phyloP scores from a whole-genome alignment of 2,888 invertebrate species.

The Schrankia costaestrigalis region DNA sequence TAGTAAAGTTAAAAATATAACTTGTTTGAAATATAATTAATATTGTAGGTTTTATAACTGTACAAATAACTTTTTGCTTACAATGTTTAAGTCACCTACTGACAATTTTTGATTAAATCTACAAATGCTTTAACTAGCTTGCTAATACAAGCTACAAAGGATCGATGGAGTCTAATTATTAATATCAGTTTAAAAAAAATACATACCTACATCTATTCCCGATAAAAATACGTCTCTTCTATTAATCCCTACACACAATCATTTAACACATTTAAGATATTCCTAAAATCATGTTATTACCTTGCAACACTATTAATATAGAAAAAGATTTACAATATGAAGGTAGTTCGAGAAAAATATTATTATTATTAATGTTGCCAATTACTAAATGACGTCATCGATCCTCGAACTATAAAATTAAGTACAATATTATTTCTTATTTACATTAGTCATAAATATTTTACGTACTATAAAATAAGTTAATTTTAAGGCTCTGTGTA shows the following conservation, averaged over 20 bases:
- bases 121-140: slow-evolving; percentile 79
- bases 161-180: slow-evolving; percentile 36
- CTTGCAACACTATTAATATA: too few relatives aligned
- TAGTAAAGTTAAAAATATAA: slow-evolving; percentile 1
- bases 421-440: slow-evolving; percentile 75
- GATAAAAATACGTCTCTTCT: slow-evolving; percentile 11
- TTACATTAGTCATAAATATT: slow-evolving; percentile 70
- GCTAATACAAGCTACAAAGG: slow-evolving; percentile 70
- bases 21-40: background rate
- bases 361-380: slow-evolving; percentile 2
- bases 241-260: background rate
- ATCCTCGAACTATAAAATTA: slow-evolving; percentile 57
- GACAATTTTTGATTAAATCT: slow-evolving; percentile 63
- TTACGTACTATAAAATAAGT: slow-evolving; percentile 60
- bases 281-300: too few relatives aligned
- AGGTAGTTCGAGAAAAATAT: slow-evolving; percentile 5
- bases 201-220: slow-evolving; percentile 22
- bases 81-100: slow-evolving; percentile 55
- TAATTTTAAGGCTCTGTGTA: slow-evolving; percentile 59
- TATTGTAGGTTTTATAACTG: slow-evolving; percentile 22
- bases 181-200: slow-evolving; percentile 24
- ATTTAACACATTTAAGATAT: too few relatives aligned
- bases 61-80: slow-evolving; percentile 19
- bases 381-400: slow-evolving; percentile 37
- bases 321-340: slow-evolving; percentile 1